A percentile compares a stretch with the other conserved stretches of the same genome.
Evolutionary conservation across 2,113 vertebrate genomes (phyloP).

Genomic region (Fulica atra): DNA sequence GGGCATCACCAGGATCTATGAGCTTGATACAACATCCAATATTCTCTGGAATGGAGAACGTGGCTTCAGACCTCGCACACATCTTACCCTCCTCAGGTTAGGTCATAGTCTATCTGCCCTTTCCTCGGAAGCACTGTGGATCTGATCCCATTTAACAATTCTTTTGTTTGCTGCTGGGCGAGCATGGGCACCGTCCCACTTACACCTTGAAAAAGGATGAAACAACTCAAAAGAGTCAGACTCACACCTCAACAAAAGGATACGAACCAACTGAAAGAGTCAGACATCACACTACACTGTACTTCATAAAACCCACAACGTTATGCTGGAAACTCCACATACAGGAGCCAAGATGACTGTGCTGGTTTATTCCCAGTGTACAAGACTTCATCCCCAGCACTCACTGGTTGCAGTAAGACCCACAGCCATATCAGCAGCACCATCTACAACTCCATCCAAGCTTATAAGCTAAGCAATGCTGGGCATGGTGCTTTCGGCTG

Average conservation of each 20-base stretch:
- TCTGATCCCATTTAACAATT: not conserved
- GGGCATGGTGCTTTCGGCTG: not conserved
- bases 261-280: not conserved
- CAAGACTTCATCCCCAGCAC: not conserved
- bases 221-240: not conserved
- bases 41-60: not conserved
- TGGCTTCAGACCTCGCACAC: not conserved
- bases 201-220: not conserved
- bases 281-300: not conserved
- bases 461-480: not conserved
- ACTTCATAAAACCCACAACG: not conserved
- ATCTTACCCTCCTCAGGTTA: not conserved
- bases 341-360: not conserved
- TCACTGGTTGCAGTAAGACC: not conserved
- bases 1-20: not conserved
- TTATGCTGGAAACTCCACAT: not conserved
- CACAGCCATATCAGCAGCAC: not conserved
- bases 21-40: not conserved
- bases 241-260: not conserved
- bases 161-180: not conserved
- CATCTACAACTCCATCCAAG: slow-evolving; percentile 16
- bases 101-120: not conserved
- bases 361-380: not conserved
- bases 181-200: not conserved
- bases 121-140: not conserved